phyloP scores from a whole-genome alignment of 2,888 invertebrate genomes.

The Sinotaia quadrata region DNA sequence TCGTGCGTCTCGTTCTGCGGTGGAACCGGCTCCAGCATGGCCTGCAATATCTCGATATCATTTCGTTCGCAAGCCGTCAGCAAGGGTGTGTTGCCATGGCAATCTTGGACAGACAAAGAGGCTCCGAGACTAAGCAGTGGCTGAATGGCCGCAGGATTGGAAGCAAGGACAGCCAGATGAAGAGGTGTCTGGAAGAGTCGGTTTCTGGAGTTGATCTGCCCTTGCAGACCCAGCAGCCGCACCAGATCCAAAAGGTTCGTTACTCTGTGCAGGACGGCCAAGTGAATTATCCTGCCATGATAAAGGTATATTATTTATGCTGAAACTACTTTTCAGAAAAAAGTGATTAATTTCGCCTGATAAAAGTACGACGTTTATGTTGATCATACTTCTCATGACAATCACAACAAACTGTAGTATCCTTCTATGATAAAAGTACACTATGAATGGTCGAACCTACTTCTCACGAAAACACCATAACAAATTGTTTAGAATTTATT shows the following conservation, averaged over 20 bases:
- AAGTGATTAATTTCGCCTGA: too few species aligned
- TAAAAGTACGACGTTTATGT: too few species aligned
- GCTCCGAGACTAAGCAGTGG: slow-evolving; percentile 28
- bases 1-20: background rate
- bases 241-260: slow-evolving; percentile 4
- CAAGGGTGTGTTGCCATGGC: slow-evolving; percentile 34
- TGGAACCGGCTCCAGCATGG: slow-evolving; percentile 18
- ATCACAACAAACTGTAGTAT: too few species aligned
- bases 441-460: too few species aligned
- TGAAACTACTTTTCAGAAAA: too few species aligned
- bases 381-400: too few species aligned
- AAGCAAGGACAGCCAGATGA: slow-evolving; percentile 33
- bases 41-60: slow-evolving; percentile 13
- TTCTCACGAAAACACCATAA: too few species aligned
- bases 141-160: slow-evolving; percentile 9
- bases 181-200: slow-evolving; percentile 32
- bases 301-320: too few species aligned
- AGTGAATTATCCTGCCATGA: slow-evolving; percentile 11
- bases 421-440: too few species aligned
- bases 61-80: slow-evolving; percentile 30
- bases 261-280: slow-evolving; percentile 14
- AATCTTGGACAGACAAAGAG: slow-evolving; percentile 24
- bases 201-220: slow-evolving; percentile 27
- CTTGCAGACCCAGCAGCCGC: background rate
- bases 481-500: too few species aligned